A percentile compares a stretch with the other conserved stretches of the same genome.
Evolutionary conservation across 2,113 vertebrate species (phyloP).

Genomic region (Columba janthina): DNA sequence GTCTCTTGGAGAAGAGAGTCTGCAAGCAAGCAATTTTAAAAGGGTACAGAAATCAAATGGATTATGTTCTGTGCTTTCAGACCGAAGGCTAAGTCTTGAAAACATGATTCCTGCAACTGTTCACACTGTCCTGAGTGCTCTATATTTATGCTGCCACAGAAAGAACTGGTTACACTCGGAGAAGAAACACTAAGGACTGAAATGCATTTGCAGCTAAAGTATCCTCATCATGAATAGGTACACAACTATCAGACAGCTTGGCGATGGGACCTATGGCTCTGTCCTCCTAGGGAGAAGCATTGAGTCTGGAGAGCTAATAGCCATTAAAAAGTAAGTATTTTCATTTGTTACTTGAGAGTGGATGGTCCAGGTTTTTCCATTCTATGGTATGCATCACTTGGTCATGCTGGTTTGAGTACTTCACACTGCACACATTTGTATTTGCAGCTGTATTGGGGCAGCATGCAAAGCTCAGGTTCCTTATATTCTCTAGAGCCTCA

Average conservation of each 20-base stretch:
- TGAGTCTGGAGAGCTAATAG: constrained; percentile 94
- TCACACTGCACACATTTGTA: background rate
- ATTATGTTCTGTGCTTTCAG: constrained; percentile 68
- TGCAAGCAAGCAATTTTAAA: background rate
- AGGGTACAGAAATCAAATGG: background rate
- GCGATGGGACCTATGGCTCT: constrained; percentile 95
- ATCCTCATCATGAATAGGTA: constrained; percentile 91
- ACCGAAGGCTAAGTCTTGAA: constrained; percentile 78
- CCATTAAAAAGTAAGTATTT: constrained; percentile 91
- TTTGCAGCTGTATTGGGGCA: background rate
- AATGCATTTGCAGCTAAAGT: constrained; percentile 57
- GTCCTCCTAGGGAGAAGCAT: constrained; percentile 92
- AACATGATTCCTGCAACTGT: constrained; percentile 83
- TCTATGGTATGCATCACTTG: fast-evolving
- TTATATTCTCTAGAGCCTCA: background rate
- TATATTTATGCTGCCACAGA: constrained; percentile 86
- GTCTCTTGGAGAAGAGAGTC: background rate
- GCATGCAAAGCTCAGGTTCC: background rate
- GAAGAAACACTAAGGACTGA: constrained; percentile 64
- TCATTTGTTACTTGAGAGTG: background rate
- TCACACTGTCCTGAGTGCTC: constrained; percentile 68
- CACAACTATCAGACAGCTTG: constrained; percentile 91
- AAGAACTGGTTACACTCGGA: constrained; percentile 87
- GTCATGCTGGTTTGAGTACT: background rate
- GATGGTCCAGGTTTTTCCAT: background rate